Conservation (phyloP, 2,797 vertebrate genomes). For the Gorsachius magnificus region DNA sequence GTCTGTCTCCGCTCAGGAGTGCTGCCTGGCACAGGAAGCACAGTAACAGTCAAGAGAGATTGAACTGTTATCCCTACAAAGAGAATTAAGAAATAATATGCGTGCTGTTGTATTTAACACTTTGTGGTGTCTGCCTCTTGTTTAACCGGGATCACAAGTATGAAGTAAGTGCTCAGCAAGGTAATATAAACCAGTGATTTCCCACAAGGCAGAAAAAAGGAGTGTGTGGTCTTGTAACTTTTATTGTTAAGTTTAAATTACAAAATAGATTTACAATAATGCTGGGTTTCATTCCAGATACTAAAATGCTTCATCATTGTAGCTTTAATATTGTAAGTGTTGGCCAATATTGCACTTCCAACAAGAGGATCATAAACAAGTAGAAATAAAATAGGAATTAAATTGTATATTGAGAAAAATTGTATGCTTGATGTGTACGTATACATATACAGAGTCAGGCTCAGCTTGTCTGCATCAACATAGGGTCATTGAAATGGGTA, state of each 20-base stretch:
- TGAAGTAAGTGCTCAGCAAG: background rate
- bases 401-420: background rate
- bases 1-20: background rate
- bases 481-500: background rate
- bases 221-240: conserved; percentile 21
- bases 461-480: background rate
- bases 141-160: background rate
- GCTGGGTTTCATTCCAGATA: background rate
- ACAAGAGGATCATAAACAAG: background rate
- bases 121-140: background rate
- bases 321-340: background rate
- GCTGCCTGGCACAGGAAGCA: background rate
- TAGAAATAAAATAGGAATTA: background rate
- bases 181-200: background rate
- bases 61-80: background rate
- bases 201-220: background rate
- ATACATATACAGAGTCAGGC: background rate
- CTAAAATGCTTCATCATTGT: background rate
- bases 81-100: background rate
- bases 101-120: background rate
- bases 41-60: background rate
- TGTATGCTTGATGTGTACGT: background rate
- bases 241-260: background rate
- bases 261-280: background rate
- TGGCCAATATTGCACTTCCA: background rate